Percentiles rank a stretch among this genome's conserved stretches.
These are phyloP conservation scores for Calameuta pallipes DNA, from an alignment of 2,888 invertebrate genomes.

Conservation along the genomic window DNA sequence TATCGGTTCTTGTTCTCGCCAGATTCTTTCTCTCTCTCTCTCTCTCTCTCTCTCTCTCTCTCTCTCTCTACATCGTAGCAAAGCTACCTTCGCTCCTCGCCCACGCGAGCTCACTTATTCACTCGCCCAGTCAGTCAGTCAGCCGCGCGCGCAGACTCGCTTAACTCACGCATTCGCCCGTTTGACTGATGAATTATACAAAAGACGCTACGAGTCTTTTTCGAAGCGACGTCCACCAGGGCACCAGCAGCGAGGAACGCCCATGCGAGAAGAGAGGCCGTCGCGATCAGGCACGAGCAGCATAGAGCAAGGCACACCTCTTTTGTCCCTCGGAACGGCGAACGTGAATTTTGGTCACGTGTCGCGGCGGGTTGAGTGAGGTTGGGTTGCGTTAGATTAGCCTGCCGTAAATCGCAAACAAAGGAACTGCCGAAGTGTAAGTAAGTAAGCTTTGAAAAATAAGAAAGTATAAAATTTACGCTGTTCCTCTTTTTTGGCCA, in stretches of 20 bases:
- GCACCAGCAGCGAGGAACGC: neutral
- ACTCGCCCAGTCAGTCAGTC: slow-evolving; percentile 2
- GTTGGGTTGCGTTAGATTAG: neutral
- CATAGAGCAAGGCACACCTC: slow-evolving; percentile 1
- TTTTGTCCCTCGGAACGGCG: neutral
- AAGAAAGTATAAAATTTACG: neutral
- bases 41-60: neutral
- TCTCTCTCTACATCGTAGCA: neutral
- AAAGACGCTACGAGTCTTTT: slow-evolving; percentile 10
- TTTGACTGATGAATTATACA: slow-evolving; percentile 23
- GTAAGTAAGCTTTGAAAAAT: neutral
- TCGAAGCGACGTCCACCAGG: neutral
- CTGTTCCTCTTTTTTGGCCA: neutral
- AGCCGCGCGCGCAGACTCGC: neutral
- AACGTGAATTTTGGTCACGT: neutral
- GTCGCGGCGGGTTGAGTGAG: neutral
- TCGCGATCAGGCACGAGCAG: neutral
- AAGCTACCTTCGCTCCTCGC: slow-evolving; percentile 2
- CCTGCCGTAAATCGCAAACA: neutral
- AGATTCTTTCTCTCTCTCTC: neutral
- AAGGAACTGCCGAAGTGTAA: neutral
- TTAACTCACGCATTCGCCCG: slow-evolving; percentile 5
- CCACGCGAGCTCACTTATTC: slow-evolving; percentile 3
- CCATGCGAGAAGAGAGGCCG: neutral
- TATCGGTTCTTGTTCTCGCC: neutral